Percentiles rank a stretch among this genome's conserved stretches.
phyloP scores from a whole-genome alignment of 2,888 invertebrate genomes.

The Dyspetes luteomarginatus region DNA sequence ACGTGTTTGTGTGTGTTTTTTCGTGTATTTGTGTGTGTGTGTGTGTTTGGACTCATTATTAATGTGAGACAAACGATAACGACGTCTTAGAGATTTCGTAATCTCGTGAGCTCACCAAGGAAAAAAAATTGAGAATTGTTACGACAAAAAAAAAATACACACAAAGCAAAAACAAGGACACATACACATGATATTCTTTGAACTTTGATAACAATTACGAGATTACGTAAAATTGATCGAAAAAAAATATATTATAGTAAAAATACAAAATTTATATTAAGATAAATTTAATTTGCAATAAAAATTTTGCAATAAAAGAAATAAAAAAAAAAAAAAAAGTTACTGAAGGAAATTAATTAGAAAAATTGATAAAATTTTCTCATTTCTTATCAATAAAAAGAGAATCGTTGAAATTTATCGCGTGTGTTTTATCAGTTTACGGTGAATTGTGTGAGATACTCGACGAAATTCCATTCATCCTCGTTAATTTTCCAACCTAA shows the following conservation, averaged over 20 bases:
- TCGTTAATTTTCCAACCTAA: conserved; percentile 36
- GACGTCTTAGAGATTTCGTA: conserved; percentile 27
- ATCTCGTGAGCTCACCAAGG: conserved; percentile 2
- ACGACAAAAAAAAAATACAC: no score
- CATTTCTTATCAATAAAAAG: not conserved
- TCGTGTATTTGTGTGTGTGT: not conserved
- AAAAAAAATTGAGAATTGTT: not conserved
- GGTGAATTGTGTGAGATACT: not conserved
- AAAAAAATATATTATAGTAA: not conserved
- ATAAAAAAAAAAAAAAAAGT: not conserved
- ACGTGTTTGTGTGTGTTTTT: not conserved
- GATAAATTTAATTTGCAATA: not conserved
- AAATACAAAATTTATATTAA: not conserved
- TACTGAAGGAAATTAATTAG: not conserved
- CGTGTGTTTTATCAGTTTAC: conserved; percentile 21
- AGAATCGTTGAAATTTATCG: not conserved
- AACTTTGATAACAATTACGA: conserved; percentile 6
- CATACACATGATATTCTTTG: not conserved
- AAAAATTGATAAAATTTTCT: not conserved
- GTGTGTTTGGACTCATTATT: not conserved
- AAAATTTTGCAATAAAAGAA: not conserved
- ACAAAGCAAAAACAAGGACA: not conserved
- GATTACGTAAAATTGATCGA: no score
- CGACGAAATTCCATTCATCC: conserved; percentile 43
- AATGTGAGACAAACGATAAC: conserved; percentile 24